Base-by-base conservation (phyloP, 2,888 invertebrate species). In the Incurvaria masculella region DNA sequence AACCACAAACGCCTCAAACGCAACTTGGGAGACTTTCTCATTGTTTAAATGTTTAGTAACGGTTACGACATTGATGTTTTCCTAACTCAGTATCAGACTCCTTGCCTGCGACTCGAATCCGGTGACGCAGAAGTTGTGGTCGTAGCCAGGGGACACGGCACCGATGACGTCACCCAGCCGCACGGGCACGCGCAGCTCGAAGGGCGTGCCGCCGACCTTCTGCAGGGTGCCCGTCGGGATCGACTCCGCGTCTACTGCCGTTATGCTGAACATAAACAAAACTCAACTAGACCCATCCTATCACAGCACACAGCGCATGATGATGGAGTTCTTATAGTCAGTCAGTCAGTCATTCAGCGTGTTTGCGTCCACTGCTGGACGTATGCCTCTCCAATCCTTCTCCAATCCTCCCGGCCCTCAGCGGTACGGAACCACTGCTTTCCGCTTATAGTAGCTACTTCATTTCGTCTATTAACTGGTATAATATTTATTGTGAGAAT, bases 61-160 rank as follows among this genome's bases (percentile, higher is more conserved):
- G 42, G 11, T 8, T 42, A 14, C 11, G 18, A 40, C 16, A 26
- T 26, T 42, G 3, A 2, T n/a, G n/a, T n/a, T n/a, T n/a, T n/a
- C n/a, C n/a, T n/a, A n/a, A n/a, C n/a, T n/a, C n/a, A n/a, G n/a
- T n/a, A n/a, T n/a, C 20, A 18, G 16, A 45, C 4, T 42, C 48
- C 19, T 49, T 52, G 70, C 71, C 63, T 68, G 59, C n/a, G 63
- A 60, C 0, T 62, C 66, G 52, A 65, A 57, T 1, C 58, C 61
- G 21, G 79, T 81, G 14, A 94, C 68, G 56, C 93, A 92, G 63
- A 86, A 94, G 66, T 94, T 94, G 60, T 90, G 84, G 67, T 95
- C 94, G 58, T 84, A 94, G 1, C 93, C 87, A 14, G 76, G 78
- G 0, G 82, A 81, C 16, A 85, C 76, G 50, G 82, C 71, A 46